Evolutionary conservation across 2,888 invertebrate species (phyloP), one percentile per base, ranked within the genome.

Genomic region (Myathropa florea): DNA sequence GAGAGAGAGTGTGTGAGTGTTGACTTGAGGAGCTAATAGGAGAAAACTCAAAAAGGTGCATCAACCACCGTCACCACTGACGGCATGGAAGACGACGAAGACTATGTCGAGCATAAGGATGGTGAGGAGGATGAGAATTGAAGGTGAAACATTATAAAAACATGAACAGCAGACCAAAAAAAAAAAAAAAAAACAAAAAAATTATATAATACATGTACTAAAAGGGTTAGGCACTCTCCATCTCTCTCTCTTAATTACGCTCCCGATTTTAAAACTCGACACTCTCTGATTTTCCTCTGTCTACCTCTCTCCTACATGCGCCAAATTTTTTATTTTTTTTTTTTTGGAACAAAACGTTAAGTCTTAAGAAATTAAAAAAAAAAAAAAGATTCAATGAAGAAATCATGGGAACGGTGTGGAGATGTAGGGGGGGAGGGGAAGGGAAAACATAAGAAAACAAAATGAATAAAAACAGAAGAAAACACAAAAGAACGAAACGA

Each of bases 301-400:
- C 63, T 36, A 55, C 55, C 64, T 71, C 70, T 36, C 64, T 84
- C 83, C 80, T 84, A 71, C 83, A 76, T 84, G 83, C 80, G 64
- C 80, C 24, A 73, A 77, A 46, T 39, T 39, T n/a, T 33, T 70
- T 64, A 24, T 68, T 68, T 24, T 3, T 64, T 71, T 70, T 14
- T 84, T 80, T 53, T 71, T 33, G 21, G 63, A 79, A 57, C 63
- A 73, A 75, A 79, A 72, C 30, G 24, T 30, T 65, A 72, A 78
- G 59, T 59, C 26, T 60, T 67, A 33, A 65, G 28, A 72, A 55
- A 57, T 21, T 1, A 59, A 64, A 71, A 46, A 24, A 9, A 53
- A 55, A 68, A 77, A 39, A 28, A 28, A 28, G 28, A 28, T n/a
- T n/a, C n/a, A n/a, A 12, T 12, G 0, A 33, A 33, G 3, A 12